These are phyloP conservation scores for Vidua macroura DNA, from an alignment of 2,113 vertebrate genomes.

Conservation along the genomic window DNA sequence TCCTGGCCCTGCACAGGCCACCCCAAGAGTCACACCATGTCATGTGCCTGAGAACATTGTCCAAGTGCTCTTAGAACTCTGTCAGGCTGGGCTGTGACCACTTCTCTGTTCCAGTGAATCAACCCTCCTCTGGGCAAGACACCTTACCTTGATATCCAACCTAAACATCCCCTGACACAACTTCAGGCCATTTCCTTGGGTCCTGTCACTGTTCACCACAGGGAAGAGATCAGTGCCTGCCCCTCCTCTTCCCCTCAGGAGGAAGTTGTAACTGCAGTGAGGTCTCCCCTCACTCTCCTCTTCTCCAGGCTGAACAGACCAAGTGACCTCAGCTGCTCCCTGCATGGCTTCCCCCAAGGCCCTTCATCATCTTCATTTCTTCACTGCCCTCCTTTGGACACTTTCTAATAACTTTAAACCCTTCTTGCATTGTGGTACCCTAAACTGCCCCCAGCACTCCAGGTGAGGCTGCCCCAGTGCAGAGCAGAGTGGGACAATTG, in stretches of 20 bases:
- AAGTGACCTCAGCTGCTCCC: background rate
- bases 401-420: background rate
- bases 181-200: fast-evolving
- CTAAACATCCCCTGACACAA: background rate
- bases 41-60: background rate
- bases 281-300: background rate
- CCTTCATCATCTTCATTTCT: background rate
- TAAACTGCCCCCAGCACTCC: fast-evolving
- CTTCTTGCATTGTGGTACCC: background rate
- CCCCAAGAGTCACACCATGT: background rate
- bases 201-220: background rate
- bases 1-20: background rate
- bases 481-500: background rate
- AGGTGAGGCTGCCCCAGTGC: background rate
- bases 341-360: too few relatives aligned
- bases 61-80: background rate
- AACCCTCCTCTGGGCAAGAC: background rate
- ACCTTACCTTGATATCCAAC: background rate
- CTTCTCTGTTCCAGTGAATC: background rate
- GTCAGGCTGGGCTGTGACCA: background rate
- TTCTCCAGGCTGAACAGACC: background rate
- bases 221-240: background rate
- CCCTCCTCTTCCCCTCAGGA: background rate
- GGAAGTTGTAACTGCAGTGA: background rate
- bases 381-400: background rate